A percentile compares a stretch with the other conserved stretches of the same genome.
Conservation (phyloP, 2,113 vertebrate genomes). For the Eubucco bourcierii region DNA sequence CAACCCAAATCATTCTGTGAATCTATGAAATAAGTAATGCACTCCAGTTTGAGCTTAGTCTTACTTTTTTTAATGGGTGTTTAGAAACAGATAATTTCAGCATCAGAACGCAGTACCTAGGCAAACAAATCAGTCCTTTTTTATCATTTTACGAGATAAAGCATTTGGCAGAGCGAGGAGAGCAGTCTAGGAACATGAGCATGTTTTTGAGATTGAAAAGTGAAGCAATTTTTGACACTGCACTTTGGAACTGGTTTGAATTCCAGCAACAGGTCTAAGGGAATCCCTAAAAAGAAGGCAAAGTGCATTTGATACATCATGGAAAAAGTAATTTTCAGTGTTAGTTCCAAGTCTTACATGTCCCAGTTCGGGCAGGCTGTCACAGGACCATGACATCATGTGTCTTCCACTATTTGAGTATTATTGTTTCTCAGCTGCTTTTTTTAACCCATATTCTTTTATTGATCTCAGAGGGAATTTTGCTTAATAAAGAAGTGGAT, state of each 20-base stretch:
- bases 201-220: not conserved
- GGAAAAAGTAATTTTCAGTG: not conserved
- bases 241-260: not conserved
- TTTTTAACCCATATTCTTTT: not conserved
- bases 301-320: not conserved
- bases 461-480: not conserved
- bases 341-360: not conserved
- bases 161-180: not conserved
- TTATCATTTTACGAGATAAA: not conserved
- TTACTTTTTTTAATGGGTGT: not conserved
- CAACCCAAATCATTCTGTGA: no score
- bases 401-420: accelerated
- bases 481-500: not conserved
- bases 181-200: accelerated
- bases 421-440: not conserved
- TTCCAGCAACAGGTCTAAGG: not conserved
- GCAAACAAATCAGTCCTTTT: not conserved
- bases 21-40: not conserved
- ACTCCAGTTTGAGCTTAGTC: not conserved
- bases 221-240: not conserved
- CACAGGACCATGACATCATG: not conserved
- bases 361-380: not conserved
- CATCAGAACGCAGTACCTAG: not conserved
- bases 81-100: not conserved
- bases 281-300: not conserved